phyloP scores from a whole-genome alignment of 2,888 invertebrate genomes.

The Quadriops clusia region DNA sequence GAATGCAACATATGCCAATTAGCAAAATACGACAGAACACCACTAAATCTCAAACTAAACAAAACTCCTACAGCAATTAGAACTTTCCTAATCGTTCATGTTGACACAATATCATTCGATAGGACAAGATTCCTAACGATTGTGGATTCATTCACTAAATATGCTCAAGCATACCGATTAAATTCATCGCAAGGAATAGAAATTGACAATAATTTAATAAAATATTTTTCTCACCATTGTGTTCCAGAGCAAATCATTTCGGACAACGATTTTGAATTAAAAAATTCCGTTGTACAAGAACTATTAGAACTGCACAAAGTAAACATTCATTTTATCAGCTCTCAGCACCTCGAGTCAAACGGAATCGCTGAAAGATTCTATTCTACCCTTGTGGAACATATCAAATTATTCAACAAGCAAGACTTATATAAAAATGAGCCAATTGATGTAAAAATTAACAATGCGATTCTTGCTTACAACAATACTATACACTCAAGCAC shows the following conservation, averaged over 20 bases:
- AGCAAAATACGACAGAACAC: constrained; percentile 2
- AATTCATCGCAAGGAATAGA: constrained; percentile 7
- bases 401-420: constrained; percentile 8
- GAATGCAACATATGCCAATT: constrained; percentile 2
- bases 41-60: no score
- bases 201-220: constrained; percentile 12
- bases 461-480: constrained; percentile 8
- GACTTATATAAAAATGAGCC: constrained; percentile 7
- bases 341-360: constrained; percentile 15
- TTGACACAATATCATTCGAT: constrained; percentile 1
- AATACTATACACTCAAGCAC: constrained; percentile 8
- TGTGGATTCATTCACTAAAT: constrained; percentile 1
- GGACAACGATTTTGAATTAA: constrained; percentile 17
- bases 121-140: background rate
- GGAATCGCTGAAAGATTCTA: constrained; percentile 14
- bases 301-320: constrained; percentile 16
- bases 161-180: constrained; percentile 8
- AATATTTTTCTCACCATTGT: constrained; percentile 16
- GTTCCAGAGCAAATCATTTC: constrained; percentile 15
- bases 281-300: constrained; percentile 14
- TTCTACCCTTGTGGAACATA: constrained; percentile 11
- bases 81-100: constrained; percentile 3
- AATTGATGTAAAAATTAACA: constrained; percentile 8
- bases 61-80: background rate
- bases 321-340: constrained; percentile 13